Evolutionary conservation across 2,797 vertebrate species (phyloP).

Genomic region (Oreonectes daqikongensis): DNA sequence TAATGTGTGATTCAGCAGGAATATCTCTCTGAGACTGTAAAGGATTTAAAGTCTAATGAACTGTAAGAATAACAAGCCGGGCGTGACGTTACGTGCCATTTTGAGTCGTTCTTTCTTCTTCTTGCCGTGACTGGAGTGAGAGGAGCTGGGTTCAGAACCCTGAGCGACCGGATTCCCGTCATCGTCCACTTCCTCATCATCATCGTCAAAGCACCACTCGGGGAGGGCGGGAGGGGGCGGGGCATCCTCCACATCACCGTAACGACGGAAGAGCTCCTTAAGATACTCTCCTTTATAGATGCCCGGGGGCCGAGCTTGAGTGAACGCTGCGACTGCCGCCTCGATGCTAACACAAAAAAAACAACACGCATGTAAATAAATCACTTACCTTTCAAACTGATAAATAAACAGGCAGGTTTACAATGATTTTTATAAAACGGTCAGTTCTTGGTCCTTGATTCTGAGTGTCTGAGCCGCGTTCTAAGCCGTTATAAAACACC

Average conservation of each 20-base stretch:
- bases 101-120: constrained; percentile 93
- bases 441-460: too few relatives aligned
- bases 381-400: too few relatives aligned
- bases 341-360: constrained; percentile 79
- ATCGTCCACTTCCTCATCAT: constrained; percentile 81
- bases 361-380: constrained; percentile 12
- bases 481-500: too few relatives aligned
- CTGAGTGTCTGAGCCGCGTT: too few relatives aligned
- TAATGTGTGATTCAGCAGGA: neutral
- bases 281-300: constrained; percentile 99
- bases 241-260: constrained; percentile 90
- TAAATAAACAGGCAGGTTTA: neutral
- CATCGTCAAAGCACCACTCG: constrained; percentile 96
- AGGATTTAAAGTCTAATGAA: neutral
- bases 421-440: too few relatives aligned
- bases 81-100: constrained; percentile 78
- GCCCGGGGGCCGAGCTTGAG: constrained; percentile 90
- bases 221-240: constrained; percentile 89
- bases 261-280: constrained; percentile 96
- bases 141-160: constrained; percentile 91
- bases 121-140: constrained; percentile 83
- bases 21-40: too few relatives aligned
- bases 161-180: constrained; percentile 82
- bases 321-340: constrained; percentile 92
- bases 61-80: neutral